Percentiles rank a stretch among this genome's conserved stretches.
Evolutionary conservation across 2,888 invertebrate genomes (phyloP).

Genomic region (Parthenolecanium corni): DNA sequence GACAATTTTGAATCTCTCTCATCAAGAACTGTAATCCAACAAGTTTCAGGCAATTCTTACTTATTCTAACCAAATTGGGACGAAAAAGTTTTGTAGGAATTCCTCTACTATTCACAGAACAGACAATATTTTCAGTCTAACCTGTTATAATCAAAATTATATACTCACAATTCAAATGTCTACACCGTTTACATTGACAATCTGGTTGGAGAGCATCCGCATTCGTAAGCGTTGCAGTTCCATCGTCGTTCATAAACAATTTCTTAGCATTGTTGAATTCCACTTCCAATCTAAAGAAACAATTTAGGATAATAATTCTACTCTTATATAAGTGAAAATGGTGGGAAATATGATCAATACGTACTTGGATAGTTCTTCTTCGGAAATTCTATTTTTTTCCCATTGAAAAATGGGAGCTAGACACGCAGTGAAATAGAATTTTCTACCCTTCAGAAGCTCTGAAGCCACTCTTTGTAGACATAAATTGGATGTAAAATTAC

Average conservation of each 20-base stretch:
- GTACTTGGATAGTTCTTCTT: slow-evolving; percentile 45
- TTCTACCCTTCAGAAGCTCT: slow-evolving; percentile 38
- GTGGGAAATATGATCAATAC: not conserved
- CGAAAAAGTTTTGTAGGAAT: no score
- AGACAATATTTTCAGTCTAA: no score
- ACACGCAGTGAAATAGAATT: slow-evolving; percentile 34
- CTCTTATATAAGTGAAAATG: not conserved
- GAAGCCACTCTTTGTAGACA: slow-evolving; percentile 37
- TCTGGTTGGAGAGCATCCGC: not conserved
- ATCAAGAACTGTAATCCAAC: no score
- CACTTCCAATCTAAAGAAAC: not conserved
- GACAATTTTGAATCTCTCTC: no score
- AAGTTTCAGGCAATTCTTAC: no score
- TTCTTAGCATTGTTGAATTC: not conserved
- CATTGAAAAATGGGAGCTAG: slow-evolving; percentile 44
- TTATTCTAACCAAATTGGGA: no score
- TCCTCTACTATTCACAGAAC: no score
- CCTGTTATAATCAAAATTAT: no score
- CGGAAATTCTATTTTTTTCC: slow-evolving; percentile 48
- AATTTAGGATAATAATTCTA: not conserved
- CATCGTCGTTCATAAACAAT: not conserved
- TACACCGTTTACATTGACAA: slow-evolving; percentile 18
- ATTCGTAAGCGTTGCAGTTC: not conserved
- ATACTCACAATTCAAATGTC: slow-evolving; percentile 4
- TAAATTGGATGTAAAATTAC: slow-evolving; percentile 38